phyloP scores from a whole-genome alignment of 2,888 invertebrate genomes.

The Amphipoea lucens region DNA sequence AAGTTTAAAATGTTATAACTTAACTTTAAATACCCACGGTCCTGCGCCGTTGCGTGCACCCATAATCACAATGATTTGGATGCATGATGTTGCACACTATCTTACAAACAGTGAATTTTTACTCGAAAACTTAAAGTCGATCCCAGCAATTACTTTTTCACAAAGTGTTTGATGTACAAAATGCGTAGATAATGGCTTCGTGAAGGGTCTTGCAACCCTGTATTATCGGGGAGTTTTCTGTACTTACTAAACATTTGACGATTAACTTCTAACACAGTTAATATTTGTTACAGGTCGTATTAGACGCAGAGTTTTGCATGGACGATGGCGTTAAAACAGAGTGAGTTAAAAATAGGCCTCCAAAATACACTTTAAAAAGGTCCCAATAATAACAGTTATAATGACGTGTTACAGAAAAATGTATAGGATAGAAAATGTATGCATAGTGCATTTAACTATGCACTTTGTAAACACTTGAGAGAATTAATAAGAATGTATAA shows the following conservation, averaged over 20 bases:
- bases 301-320: conserved; percentile 79
- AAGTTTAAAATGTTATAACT: no score
- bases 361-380: neutral
- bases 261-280: neutral
- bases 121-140: no score
- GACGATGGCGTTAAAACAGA: conserved; percentile 77
- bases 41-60: no score
- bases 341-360: conserved; percentile 11
- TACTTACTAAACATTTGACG: neutral
- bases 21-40: no score
- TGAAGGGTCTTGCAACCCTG: neutral
- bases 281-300: conserved; percentile 76
- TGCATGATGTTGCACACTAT: no score
- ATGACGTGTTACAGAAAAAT: neutral
- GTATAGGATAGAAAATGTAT: neutral
- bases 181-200: neutral
- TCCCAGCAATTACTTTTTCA: no score
- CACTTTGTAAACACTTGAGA: neutral
- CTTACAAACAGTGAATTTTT: no score
- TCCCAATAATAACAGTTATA: neutral
- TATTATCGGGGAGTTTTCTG: neutral
- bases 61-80: no score
- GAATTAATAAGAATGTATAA: conserved; percentile 13
- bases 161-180: neutral
- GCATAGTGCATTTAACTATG: neutral